Evolutionary conservation across 2,888 invertebrate species (phyloP), one percentile per base, ranked within the genome.

Genomic region (Metallyticus violacea): DNA sequence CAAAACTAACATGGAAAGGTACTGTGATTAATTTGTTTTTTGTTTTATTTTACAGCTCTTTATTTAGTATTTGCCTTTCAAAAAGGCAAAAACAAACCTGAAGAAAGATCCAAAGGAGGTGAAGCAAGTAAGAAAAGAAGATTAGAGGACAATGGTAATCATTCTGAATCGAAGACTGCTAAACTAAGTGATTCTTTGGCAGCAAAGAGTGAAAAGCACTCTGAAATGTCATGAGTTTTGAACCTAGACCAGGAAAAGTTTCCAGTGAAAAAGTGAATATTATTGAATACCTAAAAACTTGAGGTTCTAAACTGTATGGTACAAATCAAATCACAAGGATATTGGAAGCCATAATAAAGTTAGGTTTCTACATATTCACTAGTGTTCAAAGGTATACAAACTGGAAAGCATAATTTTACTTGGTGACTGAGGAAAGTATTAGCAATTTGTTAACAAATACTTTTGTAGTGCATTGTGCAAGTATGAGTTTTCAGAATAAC

Each of bases 31-130:
- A n/a, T n/a, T n/a, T n/a, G n/a, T n/a, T 15, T 6, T 28, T 80
- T 77, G 26, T 86, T 83, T 86, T 88, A 77, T 90, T 89, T 95
- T 95, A 89, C 92, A 96, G 96, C 96, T 85, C 91, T 98, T 77
- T 98, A 98, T 91, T 93, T 96, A 90, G 95, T 96, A 7, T 97
- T 97, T 93, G 96, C 94, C 84, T 98, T 98, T 91, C 95, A 95
- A 92, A 98, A 97, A 92, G 94, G 94, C 89, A 95, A 95, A 91
- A 93, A 93, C 88, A 26, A 26, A 26, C 29, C 27, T 25, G 81
- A 81, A 40, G 81, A 26, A 27, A 86, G n/a, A 81, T 9, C 79
- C 28, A 76, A 86, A 62, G 40, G 22, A 22, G 40, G 15, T 62
- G 40, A 62, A 62, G 40, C 40, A 15, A 22, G 9, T 9, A 62